Conservation (phyloP, 1,140 invertebrate genomes). For the Mya arenaria region DNA sequence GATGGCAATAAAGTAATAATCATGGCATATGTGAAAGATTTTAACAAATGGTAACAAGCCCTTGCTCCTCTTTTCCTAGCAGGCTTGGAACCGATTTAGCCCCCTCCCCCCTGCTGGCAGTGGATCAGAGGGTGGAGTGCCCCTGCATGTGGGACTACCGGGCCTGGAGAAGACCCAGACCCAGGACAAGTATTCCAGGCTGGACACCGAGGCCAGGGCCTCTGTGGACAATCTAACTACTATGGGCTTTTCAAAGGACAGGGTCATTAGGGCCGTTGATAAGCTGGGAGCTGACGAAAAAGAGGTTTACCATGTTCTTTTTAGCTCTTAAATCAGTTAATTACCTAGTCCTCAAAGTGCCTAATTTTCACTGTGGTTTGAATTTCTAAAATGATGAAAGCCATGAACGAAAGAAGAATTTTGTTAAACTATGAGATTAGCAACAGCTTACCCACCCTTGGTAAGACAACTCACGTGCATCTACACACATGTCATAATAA, state of each 20-base stretch:
- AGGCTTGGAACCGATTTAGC: conserved; percentile 66
- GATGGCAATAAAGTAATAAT: too few relatives aligned
- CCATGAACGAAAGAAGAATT: too few relatives aligned
- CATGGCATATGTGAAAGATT: neutral
- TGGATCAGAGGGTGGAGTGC: neutral
- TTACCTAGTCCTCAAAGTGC: too few relatives aligned
- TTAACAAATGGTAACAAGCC: neutral
- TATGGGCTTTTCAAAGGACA: conserved; percentile 92
- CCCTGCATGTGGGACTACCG: neutral
- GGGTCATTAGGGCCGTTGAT: conserved; percentile 88
- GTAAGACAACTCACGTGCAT: too few relatives aligned
- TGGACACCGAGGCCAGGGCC: conserved; percentile 84
- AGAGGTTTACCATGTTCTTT: too few relatives aligned
- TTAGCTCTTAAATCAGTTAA: too few relatives aligned
- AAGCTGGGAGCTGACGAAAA: conserved; percentile 91
- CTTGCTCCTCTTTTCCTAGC: conserved; percentile 44
- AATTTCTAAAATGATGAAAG: too few relatives aligned
- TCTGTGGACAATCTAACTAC: conserved; percentile 88
- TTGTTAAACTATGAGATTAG: too few relatives aligned
- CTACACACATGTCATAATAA: too few relatives aligned
- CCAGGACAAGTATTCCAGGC: conserved; percentile 82
- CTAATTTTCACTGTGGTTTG: too few relatives aligned
- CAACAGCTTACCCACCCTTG: too few relatives aligned
- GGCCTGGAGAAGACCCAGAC: neutral
- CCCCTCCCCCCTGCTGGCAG: conserved; percentile 59